phyloP scores from a whole-genome alignment of 2,888 invertebrate genomes.

The Melanostoma mellinum region DNA sequence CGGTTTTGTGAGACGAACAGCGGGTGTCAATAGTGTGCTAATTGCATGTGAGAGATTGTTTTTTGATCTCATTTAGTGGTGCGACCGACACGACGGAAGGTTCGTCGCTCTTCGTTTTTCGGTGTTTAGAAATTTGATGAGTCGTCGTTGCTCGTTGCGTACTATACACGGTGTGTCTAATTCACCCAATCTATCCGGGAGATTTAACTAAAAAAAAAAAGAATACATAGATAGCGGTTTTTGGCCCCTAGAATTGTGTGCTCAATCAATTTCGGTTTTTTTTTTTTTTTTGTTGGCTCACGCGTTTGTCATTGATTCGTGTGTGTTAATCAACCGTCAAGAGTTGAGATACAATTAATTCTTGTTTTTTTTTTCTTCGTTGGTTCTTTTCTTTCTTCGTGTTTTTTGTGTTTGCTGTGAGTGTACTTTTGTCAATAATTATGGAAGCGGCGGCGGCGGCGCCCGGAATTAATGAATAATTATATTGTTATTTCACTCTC shows the following conservation, averaged over 20 bases:
- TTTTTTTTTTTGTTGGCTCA: conserved; percentile 28
- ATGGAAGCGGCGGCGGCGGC: conserved; percentile 30
- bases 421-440: conserved; percentile 36
- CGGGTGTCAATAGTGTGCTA: conserved; percentile 75
- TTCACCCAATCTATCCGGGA: conserved; percentile 22
- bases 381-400: conserved; percentile 23
- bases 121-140: not conserved
- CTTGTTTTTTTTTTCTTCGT: conserved; percentile 11
- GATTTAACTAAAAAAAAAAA: conserved; percentile 25
- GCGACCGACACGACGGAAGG: conserved; percentile 29
- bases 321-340: conserved; percentile 64
- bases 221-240: conserved; percentile 39
- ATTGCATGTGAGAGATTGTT: conserved; percentile 75
- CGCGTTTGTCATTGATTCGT: conserved; percentile 62
- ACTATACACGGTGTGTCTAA: not conserved
- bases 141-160: conserved; percentile 68
- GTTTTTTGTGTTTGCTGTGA: conserved; percentile 10
- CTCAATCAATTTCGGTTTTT: conserved; percentile 53
- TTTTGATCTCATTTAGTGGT: conserved; percentile 72
- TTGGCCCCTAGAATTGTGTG: conserved; percentile 45
- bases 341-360: conserved; percentile 62
- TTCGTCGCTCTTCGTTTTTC: conserved; percentile 28
- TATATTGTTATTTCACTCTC: conserved; percentile 54
- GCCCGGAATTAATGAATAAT: conserved; percentile 65
- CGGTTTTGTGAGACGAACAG: conserved; percentile 71